These are phyloP conservation scores for Carassius auratus DNA, from an alignment of 2,113 vertebrate species.

Conservation along the genomic window DNA sequence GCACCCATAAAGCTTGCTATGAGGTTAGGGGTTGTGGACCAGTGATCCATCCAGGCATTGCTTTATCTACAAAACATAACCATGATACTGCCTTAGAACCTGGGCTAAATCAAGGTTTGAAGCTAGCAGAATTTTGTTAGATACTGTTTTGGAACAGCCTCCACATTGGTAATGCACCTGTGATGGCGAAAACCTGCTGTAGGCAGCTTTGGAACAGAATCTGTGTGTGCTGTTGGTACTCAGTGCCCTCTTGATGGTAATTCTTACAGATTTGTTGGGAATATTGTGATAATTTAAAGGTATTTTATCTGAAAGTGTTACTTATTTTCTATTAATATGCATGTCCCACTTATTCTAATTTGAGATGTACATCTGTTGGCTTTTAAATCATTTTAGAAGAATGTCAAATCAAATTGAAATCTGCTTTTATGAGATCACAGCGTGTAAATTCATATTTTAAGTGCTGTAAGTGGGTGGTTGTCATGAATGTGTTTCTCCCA, in stretches of 20 bases:
- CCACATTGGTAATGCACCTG: not conserved
- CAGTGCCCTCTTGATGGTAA: not conserved
- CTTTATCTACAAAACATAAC: not conserved
- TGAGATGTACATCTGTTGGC: not conserved
- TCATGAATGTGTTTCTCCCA: not conserved
- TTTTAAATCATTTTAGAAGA: constrained; percentile 6
- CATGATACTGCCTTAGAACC: not conserved
- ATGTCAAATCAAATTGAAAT: not conserved
- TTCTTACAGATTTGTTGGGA: not conserved
- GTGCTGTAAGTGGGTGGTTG: constrained; percentile 1
- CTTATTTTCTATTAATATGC: constrained; percentile 17
- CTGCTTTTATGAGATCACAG: not conserved
- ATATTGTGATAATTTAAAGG: not conserved
- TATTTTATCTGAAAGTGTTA: not conserved
- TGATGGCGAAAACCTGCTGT: not conserved
- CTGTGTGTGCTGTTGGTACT: not conserved
- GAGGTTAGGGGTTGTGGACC: not conserved
- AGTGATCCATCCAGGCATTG: not conserved
- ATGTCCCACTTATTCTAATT: constrained; percentile 1
- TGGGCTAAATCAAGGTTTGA: not conserved
- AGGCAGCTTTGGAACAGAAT: not conserved
- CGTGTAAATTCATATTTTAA: constrained; percentile 16
- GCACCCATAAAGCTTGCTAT: not conserved
- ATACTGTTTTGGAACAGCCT: not conserved
- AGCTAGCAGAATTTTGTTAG: not conserved